Percentiles rank a stretch among this genome's conserved stretches.
These are phyloP conservation scores for Dorcus parallelipipedus DNA, from an alignment of 2,888 invertebrate species.

Conservation along the genomic window DNA sequence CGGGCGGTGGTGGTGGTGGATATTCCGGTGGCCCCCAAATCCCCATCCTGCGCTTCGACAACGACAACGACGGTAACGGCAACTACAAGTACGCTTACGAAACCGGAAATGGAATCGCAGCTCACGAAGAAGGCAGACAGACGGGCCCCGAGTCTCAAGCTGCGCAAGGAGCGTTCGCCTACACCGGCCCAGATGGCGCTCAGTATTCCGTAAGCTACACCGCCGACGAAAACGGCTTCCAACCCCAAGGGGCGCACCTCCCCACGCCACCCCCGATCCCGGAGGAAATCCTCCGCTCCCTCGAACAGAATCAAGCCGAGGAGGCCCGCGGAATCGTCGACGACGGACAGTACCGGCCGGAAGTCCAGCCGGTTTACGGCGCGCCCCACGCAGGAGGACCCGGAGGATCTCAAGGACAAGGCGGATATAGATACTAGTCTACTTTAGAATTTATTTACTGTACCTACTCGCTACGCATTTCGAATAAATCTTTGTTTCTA, in stretches of 20 bases:
- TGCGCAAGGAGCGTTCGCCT: conserved; percentile 57
- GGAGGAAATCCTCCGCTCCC: conserved; percentile 53
- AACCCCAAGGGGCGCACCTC: conserved; percentile 52
- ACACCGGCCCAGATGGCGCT: conserved; percentile 59
- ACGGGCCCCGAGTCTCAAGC: conserved; percentile 14
- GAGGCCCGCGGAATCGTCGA: conserved; percentile 28
- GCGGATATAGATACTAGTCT: conserved; percentile 6
- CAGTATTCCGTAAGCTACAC: conserved; percentile 54
- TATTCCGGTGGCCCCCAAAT: conserved; percentile 35
- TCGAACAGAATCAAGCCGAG: conserved; percentile 48
- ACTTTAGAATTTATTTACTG: too few species aligned
- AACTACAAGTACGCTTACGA: conserved; percentile 49
- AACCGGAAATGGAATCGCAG: conserved; percentile 64
- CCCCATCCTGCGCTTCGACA: conserved; percentile 37
- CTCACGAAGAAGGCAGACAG: conserved; percentile 50
- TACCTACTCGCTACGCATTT: too few species aligned
- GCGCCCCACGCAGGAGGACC: background rate
- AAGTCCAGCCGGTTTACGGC: conserved; percentile 10
- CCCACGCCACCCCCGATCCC: conserved; percentile 61
- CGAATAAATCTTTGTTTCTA: too few species aligned
- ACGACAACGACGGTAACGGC: conserved; percentile 41
- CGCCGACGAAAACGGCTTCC: conserved; percentile 61
- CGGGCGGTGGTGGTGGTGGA: conserved; percentile 26
- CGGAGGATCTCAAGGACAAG: conserved; percentile 11
- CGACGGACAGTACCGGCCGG: conserved; percentile 17